These are phyloP conservation scores for Loxodonta africana DNA, from an alignment of 2,113 vertebrate species.

Conservation along the genomic window DNA sequence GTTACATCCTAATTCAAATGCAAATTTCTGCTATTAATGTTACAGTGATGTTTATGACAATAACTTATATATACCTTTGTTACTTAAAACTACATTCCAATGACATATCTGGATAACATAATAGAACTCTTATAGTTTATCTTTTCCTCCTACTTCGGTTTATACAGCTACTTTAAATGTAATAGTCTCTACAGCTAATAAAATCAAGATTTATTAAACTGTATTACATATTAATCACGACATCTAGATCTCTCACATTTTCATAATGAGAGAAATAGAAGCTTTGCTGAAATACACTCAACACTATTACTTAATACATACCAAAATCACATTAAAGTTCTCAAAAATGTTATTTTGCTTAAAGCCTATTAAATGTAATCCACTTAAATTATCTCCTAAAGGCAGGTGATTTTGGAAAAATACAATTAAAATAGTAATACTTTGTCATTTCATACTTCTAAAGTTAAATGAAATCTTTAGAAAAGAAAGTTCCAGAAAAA, in stretches of 20 bases:
- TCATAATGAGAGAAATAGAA: constrained; percentile 75
- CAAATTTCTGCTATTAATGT: background rate
- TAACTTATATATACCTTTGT: background rate
- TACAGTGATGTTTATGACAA: background rate
- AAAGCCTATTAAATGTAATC: background rate
- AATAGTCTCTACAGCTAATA: background rate
- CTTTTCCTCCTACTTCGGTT: background rate
- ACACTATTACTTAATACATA: constrained; percentile 71
- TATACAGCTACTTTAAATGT: background rate
- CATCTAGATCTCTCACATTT: constrained; percentile 76
- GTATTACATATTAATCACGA: constrained; percentile 55
- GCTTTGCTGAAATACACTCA: constrained; percentile 62
- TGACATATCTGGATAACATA: background rate
- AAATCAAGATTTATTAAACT: constrained; percentile 23
- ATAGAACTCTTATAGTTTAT: constrained; percentile 30
- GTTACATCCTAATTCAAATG: background rate
- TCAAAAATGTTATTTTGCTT: background rate
- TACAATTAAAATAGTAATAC: background rate
- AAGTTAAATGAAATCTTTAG: constrained; percentile 36
- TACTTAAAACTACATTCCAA: constrained; percentile 45
- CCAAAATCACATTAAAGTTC: constrained; percentile 63
- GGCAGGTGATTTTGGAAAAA: constrained; percentile 22
- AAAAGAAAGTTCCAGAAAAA: constrained; percentile 22
- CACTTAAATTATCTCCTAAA: background rate
- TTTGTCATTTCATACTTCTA: background rate